Base-by-base conservation (phyloP, 53 echinoderm and acorn worm genomes). In the Stichopus horrens region DNA sequence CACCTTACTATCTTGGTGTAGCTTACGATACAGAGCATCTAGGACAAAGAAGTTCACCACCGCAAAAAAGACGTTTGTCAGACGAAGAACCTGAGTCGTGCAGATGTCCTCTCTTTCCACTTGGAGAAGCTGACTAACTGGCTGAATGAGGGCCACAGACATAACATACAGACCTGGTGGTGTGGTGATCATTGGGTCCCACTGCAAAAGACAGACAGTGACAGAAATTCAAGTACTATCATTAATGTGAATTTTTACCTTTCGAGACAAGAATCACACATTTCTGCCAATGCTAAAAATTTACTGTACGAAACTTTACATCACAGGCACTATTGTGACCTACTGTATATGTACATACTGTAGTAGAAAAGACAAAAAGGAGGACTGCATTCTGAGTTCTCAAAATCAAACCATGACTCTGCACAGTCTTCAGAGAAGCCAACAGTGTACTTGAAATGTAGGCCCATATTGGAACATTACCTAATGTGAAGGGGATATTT, bases 111-210 rank as follows among this genome's bases (percentile, higher is more conserved):
- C 75, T 68, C 94, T 86, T 74, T 93, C 89, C 20, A 92, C 87
- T 23, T 92, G 90, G 55, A 93, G 91, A 21, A 95, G 90, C 54
- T 85, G 88, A 5, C 92, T 91, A 14, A 98, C 73, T 21, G 95
- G 98, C 67, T 93, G 92, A 21, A 98, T 86, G 8, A 98, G 93
- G 14, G 93, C 95, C 4, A 96, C 94, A 14, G 98, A 98, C 55
- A 91, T 88, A 23, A 98, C 87, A 79, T 98, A 98, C 76, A 98
- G 90, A n/a, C 98, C 98, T 21, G 98, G 98, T 52, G 95, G 89
- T 13, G 98, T 98, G 54, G 98, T 98, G 53, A 98, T 95, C 93
- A 94, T 98, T 52, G 98, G 92, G 74, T 98, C 93, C 98, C 98
- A 98, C 98, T 98, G 89, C 20, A 65, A 74, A 75, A 88, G 16